phyloP scores from a whole-genome alignment of 2,113 vertebrate genomes.

The Forbesichthys papilliferus region DNA sequence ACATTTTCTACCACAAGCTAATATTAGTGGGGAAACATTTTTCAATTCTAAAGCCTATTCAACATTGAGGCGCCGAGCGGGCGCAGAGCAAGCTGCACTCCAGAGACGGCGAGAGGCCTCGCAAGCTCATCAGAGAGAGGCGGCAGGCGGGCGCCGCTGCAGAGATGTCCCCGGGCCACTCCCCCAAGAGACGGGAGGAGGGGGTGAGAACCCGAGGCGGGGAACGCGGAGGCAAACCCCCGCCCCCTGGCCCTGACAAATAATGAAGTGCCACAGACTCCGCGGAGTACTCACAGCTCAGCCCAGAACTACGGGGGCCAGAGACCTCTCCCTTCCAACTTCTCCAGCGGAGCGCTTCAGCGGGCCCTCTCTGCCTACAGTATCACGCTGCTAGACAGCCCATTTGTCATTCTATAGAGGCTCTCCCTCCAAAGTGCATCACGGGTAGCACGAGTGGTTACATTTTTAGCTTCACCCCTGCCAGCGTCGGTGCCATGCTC shows the following conservation, averaged over 20 bases:
- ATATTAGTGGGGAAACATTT: too few relatives aligned
- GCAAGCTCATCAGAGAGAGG: conserved; percentile 22
- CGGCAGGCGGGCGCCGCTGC: conserved; percentile 7
- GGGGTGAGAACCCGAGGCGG: conserved; percentile 25
- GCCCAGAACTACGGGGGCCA: conserved; percentile 45
- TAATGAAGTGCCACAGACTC: conserved; percentile 39
- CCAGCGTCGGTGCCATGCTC: background rate
- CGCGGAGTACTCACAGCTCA: conserved; percentile 52
- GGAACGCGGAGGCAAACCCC: conserved; percentile 25
- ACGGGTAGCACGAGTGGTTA: conserved; percentile 51
- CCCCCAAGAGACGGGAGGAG: conserved; percentile 19
- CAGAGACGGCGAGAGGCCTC: conserved; percentile 27
- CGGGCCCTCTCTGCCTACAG: conserved; percentile 51
- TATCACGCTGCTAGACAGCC: conserved; percentile 52
- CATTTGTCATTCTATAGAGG: conserved; percentile 56
- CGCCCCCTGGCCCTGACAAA: conserved; percentile 35
- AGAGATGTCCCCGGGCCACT: background rate
- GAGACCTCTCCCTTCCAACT: conserved; percentile 47
- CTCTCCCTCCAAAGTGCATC: conserved; percentile 54
- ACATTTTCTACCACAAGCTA: background rate
- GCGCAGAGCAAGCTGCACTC: conserved; percentile 3
- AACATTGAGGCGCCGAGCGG: background rate
- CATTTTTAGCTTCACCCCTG: conserved; percentile 32
- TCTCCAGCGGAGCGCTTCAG: conserved; percentile 52
- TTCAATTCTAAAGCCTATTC: background rate